phyloP scores from a whole-genome alignment of 2,113 vertebrate species.

The Alectura lathami region DNA sequence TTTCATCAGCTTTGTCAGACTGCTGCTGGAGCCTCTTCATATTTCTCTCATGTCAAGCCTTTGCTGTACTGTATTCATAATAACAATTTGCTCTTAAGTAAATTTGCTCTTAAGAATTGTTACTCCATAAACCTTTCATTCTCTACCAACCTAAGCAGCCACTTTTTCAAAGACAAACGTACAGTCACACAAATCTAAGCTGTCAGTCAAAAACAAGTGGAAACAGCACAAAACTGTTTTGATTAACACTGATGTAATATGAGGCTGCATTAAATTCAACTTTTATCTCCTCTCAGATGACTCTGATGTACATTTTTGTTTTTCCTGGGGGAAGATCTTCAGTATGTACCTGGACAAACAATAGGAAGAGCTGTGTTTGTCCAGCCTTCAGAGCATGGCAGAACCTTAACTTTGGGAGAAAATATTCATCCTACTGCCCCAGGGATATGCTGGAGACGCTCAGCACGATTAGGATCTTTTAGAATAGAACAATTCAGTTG shows the following conservation, averaged over 20 bases:
- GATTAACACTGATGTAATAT: not conserved
- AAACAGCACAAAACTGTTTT: not conserved
- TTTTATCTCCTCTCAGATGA: not conserved
- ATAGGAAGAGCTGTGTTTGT: not conserved
- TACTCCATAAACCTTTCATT: not conserved
- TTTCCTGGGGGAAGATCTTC: not conserved
- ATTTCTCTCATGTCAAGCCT: not conserved
- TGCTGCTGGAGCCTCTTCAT: not conserved
- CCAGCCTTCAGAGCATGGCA: not conserved
- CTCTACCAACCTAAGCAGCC: not conserved
- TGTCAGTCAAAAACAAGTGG: not conserved
- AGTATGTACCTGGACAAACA: not conserved
- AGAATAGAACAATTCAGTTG: not conserved
- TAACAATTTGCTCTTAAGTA: constrained; percentile 3
- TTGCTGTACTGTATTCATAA: not conserved
- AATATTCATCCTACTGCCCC: not conserved
- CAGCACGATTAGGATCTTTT: not conserved
- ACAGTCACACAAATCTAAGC: not conserved
- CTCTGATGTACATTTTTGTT: not conserved
- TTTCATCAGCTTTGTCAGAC: constrained; percentile 5
- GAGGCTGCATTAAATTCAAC: not conserved
- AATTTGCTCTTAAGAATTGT: constrained; percentile 2
- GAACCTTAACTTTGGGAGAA: not conserved
- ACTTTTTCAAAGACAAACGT: not conserved
- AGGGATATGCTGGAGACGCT: not conserved